Evolutionary conservation across 1,140 invertebrate genomes (phyloP).

Genomic region (Trichonephila clavipes): DNA sequence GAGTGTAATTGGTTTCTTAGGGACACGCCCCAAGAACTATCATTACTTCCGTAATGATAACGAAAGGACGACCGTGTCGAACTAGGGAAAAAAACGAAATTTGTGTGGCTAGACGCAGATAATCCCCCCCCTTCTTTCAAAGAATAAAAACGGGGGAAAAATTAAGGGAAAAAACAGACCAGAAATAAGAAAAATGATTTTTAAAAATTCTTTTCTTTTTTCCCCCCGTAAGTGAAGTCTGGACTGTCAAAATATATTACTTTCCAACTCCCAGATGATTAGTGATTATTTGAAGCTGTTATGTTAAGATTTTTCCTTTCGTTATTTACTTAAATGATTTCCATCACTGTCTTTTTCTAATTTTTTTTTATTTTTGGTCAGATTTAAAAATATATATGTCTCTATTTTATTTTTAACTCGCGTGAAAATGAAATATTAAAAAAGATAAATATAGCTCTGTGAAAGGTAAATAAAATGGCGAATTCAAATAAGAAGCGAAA

Average conservation of each 20-base stretch:
- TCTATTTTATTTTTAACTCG: not conserved
- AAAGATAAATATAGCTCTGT: not conserved
- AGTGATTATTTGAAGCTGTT: slow-evolving; percentile 33
- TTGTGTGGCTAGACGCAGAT: not conserved
- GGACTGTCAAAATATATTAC: slow-evolving; percentile 27
- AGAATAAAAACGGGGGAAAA: not conserved
- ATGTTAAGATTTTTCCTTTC: not conserved
- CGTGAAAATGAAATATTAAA: slow-evolving; percentile 32
- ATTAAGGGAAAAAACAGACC: not conserved
- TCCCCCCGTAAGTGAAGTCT: not conserved
- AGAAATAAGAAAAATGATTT: not conserved
- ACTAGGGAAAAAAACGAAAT: not conserved
- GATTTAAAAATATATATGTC: not conserved
- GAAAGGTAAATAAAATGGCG: slow-evolving; percentile 9
- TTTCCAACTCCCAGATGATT: slow-evolving; percentile 23
- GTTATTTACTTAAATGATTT: slow-evolving; percentile 58
- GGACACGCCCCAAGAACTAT: not conserved
- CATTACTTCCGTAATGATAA: not conserved
- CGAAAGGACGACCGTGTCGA: not conserved
- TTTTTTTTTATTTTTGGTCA: not conserved
- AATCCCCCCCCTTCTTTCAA: not conserved
- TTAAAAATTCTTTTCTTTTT: not conserved
- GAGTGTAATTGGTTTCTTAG: not conserved
- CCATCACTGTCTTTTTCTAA: not conserved
- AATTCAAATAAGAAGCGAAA: not conserved